Evolutionary conservation across 2,113 vertebrate genomes (phyloP).

Genomic region (Centrocercus urophasianus): DNA sequence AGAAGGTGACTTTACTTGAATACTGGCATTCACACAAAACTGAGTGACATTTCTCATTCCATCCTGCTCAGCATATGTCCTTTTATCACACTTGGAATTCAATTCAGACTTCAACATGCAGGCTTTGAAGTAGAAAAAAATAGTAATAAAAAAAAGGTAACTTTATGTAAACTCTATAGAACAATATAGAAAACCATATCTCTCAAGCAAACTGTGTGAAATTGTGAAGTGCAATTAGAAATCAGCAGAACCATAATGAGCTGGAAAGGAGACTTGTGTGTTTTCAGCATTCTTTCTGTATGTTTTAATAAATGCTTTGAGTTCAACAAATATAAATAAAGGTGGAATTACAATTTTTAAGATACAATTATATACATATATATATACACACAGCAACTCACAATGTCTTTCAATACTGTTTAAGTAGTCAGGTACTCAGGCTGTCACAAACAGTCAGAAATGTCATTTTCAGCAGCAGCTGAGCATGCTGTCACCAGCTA

Average conservation of each 20-base stretch:
- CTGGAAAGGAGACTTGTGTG: not conserved
- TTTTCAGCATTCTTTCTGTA: not conserved
- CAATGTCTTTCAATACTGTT: not conserved
- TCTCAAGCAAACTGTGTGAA: not conserved
- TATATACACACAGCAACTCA: not conserved
- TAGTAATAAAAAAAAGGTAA: not conserved
- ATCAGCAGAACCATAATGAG: not conserved
- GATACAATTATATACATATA: not conserved
- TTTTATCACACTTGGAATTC: not conserved
- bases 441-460: slow-evolving; percentile 52
- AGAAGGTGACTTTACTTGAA: not conserved
- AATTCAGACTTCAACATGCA: not conserved
- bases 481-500: slow-evolving; percentile 11
- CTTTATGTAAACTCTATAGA: not conserved
- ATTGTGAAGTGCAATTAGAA: not conserved
- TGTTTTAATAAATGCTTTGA: not conserved
- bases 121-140: not conserved
- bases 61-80: not conserved
- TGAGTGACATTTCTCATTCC: not conserved
- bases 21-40: not conserved
- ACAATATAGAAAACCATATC: not conserved
- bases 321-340: not conserved
- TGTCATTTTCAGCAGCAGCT: slow-evolving; percentile 45
- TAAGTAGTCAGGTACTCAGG: slow-evolving; percentile 47
- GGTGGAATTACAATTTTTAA: not conserved